Evolutionary conservation across 2,797 vertebrate species (phyloP), one percentile per base, ranked within the genome.

Genomic region (Megalops cyprinoides): DNA sequence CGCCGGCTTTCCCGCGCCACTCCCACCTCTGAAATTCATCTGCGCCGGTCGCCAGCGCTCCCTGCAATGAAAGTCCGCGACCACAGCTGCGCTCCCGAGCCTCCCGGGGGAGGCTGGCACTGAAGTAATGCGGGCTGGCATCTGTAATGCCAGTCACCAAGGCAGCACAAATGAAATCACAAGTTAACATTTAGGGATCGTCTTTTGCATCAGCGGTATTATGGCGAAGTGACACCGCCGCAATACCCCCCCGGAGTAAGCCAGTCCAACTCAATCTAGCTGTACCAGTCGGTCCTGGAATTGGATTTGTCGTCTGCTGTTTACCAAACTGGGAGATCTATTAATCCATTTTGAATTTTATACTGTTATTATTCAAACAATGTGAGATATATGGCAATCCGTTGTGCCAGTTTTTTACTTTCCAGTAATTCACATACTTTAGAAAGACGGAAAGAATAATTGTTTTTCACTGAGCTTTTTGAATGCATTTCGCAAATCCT

Each of bases 281-380:
- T 71, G 44, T 44, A 71, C 39, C 51, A 48, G 53, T 53, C 49
- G 48, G 75, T 51, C 37, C 53, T 51, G 9, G 37, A 73, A 79
- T 55, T 39, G 62, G 65, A 79, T 73, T 53, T 79, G 78, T 73
- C 65, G 23, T 55, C 58, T 6, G 25, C 79, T 80, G 39, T 58
- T 74, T 74, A 74, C 69, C 56, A 80, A 55, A 58, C 51, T 44
- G 51, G 23, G n/a, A 55, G 39, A 74, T 15, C 79, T 56, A 18
- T 58, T 74, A 53, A 58, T 74, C 65, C 53, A n/a, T 58, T n/a
- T 56, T 25, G 55, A 31, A 28, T 79, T 39, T 62, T 71, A 42
- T 44, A 44, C 37, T n/a, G 67, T 37, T 71, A 71, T 44, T 71
- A 71, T 71, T 44, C 67, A 71, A 71, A 44, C 67, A 71, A 71